Evolutionary conservation across 2,888 invertebrate genomes (phyloP), one percentile per base, ranked within the genome.

Genomic region (Drosophila percnosoma): DNA sequence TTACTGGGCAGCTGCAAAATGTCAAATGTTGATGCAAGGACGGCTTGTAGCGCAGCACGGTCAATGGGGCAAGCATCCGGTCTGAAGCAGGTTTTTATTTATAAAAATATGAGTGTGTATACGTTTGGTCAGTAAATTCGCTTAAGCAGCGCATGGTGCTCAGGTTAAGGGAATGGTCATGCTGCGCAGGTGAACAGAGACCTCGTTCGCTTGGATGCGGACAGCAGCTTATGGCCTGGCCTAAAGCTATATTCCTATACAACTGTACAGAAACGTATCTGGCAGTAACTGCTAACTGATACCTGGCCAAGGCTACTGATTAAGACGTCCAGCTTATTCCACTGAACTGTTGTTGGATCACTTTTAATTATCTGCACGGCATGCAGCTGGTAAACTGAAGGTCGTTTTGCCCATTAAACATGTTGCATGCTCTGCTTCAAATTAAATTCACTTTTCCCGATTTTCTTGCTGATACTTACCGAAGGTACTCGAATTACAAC

Each of bases 401-500:
- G 51, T 36, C 55, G 18, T n/a, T 40, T 42, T 13, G 38, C 1
- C 18, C 10, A n/a, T 36, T 18, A 18, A 49, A 15, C 7, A 45
- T n/a, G n/a, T 6, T 33, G 34, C 34, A n/a, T 38, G n/a, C 13
- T 38, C 6, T 7, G 38, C 5, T 38, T 29, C 8, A 38, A 38
- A 40, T 55, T 42, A 36, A 66, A 73, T 51, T 49, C 60, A 51
- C 15, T 53, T 58, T 29, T 24, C 18, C 76, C 53, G 40, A 10
- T 42, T 59, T 13, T 49, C 48, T 24, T 27, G 38, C 49, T 15
- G 15, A 45, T 67, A 83, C 89, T 87, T 81, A 87, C 87, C 89
- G 68, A 83, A 87, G 81, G 74, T 82, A 74, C 76, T 70, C 80
- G 81, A 82, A 77, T 87, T 87, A 89, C 87, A 87, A 89, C 89